phyloP scores from a whole-genome alignment of 2,797 vertebrate species.

The Pipistrellus nathusii region DNA sequence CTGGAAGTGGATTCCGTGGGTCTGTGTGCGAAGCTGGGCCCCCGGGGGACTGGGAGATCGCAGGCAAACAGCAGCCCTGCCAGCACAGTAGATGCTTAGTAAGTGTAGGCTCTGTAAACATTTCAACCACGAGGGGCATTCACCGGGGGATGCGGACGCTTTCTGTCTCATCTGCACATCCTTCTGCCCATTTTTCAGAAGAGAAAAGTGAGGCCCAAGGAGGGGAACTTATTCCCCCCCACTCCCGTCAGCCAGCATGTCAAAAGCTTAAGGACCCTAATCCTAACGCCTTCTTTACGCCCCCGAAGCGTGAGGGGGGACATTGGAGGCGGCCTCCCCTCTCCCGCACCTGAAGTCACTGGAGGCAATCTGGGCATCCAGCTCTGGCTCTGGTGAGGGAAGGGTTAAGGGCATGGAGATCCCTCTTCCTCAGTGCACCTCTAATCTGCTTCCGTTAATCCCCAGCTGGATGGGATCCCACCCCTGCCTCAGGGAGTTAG shows the following conservation, averaged over 20 bases:
- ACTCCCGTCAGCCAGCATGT: not conserved
- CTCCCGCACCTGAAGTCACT: not conserved
- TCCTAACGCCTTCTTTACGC: not conserved
- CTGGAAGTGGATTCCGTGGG: not conserved
- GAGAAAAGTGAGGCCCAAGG: not conserved
- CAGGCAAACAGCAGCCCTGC: not conserved
- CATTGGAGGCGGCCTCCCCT: not conserved
- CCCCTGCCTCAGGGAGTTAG: not conserved
- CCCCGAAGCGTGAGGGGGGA: accelerated
- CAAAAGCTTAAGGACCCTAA: not conserved
- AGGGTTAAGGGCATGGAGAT: not conserved
- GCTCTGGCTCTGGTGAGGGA: not conserved
- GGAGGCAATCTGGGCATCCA: not conserved
- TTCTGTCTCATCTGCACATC: not conserved
- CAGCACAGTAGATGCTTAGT: not conserved
- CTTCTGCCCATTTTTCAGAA: not conserved
- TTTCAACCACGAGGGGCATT: not conserved
- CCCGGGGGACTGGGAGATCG: not conserved
- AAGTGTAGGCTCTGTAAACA: not conserved
- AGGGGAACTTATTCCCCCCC: not conserved
- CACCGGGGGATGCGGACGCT: not conserved
- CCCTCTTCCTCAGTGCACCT: not conserved
- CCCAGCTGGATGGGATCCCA: not conserved
- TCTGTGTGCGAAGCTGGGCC: not conserved
- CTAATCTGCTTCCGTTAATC: slow-evolving; percentile 56